These are phyloP conservation scores for Dendropsophus ebraccatus DNA, from an alignment of 2,113 vertebrate genomes.

Conservation along the genomic window DNA sequence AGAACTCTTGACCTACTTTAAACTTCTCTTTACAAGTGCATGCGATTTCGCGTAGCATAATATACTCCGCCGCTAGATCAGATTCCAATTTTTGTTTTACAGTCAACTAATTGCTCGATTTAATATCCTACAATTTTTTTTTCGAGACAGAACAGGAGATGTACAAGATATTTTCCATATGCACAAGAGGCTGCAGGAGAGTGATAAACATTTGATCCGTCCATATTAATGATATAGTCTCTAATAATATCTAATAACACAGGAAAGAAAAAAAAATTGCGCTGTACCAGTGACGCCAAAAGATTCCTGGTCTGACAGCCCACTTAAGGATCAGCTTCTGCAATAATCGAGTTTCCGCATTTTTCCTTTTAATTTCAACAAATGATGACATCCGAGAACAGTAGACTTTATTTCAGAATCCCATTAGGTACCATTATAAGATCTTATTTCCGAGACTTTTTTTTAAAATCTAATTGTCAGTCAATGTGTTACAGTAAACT, in stretches of 20 bases:
- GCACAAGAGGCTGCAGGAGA: constrained; percentile 59
- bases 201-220: constrained; percentile 63
- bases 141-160: constrained; percentile 49
- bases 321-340: constrained; percentile 63
- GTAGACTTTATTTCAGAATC: constrained; percentile 73
- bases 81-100: constrained; percentile 60
- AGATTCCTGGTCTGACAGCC: constrained; percentile 64
- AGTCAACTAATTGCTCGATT: constrained; percentile 59
- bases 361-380: constrained; percentile 74
- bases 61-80: constrained; percentile 44
- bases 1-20: constrained; percentile 31
- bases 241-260: constrained; percentile 66
- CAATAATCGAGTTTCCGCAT: constrained; percentile 68
- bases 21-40: background rate
- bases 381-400: constrained; percentile 68
- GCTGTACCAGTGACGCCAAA: constrained; percentile 60
- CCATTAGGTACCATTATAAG: constrained; percentile 70
- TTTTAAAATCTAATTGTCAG: constrained; percentile 80
- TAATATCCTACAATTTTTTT: constrained; percentile 60
- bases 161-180: constrained; percentile 61
- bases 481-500: constrained; percentile 78
- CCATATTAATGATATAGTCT: constrained; percentile 69
- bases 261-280: constrained; percentile 64
- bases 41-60: constrained; percentile 30
- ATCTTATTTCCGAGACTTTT: constrained; percentile 72